Evolutionary conservation across 2,797 vertebrate genomes (phyloP), one percentile per base, ranked within the genome.

Genomic region (Pagetopsis macropterus): DNA sequence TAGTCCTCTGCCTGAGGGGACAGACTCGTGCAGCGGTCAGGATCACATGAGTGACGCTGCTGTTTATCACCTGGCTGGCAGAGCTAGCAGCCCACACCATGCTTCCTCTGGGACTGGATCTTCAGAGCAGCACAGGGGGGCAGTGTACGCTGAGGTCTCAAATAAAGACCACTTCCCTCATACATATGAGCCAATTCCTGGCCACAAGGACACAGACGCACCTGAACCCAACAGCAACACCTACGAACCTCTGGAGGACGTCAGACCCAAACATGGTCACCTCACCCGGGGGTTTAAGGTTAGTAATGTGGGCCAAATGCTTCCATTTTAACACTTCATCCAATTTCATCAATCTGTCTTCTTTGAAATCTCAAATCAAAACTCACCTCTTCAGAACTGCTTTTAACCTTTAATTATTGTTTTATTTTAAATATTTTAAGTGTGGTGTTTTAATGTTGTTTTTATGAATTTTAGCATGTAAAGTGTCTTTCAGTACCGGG

Each of bases 201-300:
- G 52, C 15, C 60, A 65, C 2, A 46, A 72, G 17, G 83, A 85
- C 45, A 0, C 61, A 15, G 54, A 13, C n/a, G 13, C 68, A 17
- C 33, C 54, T 5, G 10, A 79, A 50, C 14, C 49, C 55, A 41
- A 68, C 48, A 80, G 70, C 70, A 92, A 88, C 81, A 89, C 83
- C 0, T 92, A 94, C 0, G 89, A 93, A 71, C 80, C 81, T 55
- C 75, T 93, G 87, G 88, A 91, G 60, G 89, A 92, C 57, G 58
- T 91, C 27, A 93, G 87, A 80, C 77, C 82, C 37, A 94, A 91
- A 89, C 79, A 76, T 0, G 79, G 11, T 33, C 51, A 60, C 11
- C 61, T 87, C 4, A 48, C 69, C 75, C 79, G 78, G 31, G 86
- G 67, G 6, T 63, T 87, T 37, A 97, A 96, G 95, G 96, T 97